These are phyloP conservation scores for Mormyrus hasselquistii DNA, from an alignment of 2,797 vertebrate species.

Conservation along the genomic window DNA sequence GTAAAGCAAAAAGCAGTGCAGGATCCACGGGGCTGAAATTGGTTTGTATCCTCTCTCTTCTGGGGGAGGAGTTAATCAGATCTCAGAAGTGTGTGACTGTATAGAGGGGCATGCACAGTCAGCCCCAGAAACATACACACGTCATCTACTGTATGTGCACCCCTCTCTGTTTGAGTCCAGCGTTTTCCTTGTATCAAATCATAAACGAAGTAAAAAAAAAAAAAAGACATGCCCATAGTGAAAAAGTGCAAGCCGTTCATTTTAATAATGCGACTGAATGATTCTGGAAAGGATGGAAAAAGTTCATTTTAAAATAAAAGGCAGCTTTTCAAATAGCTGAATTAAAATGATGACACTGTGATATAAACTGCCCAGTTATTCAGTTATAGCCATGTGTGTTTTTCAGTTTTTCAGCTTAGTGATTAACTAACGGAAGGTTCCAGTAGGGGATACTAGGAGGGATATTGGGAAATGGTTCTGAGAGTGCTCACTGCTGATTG, in stretches of 20 bases:
- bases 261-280: neutral
- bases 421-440: neutral
- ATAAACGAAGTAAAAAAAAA: neutral
- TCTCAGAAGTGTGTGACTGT: neutral
- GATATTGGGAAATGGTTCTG: neutral
- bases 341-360: neutral
- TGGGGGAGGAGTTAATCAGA: neutral
- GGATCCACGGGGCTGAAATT: neutral
- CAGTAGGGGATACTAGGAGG: neutral
- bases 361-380: neutral
- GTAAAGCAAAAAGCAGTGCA: neutral
- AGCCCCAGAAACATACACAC: neutral
- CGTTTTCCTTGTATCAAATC: neutral
- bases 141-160: neutral
- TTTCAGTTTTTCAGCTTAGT: neutral
- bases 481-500: neutral
- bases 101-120: neutral
- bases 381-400: neutral
- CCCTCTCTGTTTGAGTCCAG: neutral
- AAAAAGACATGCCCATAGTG: neutral
- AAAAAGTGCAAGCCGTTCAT: neutral
- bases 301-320: neutral
- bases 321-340: neutral
- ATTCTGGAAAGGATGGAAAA: neutral
- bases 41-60: neutral